phyloP scores from a whole-genome alignment of 2,113 vertebrate species.

The Albula glossodonta region DNA sequence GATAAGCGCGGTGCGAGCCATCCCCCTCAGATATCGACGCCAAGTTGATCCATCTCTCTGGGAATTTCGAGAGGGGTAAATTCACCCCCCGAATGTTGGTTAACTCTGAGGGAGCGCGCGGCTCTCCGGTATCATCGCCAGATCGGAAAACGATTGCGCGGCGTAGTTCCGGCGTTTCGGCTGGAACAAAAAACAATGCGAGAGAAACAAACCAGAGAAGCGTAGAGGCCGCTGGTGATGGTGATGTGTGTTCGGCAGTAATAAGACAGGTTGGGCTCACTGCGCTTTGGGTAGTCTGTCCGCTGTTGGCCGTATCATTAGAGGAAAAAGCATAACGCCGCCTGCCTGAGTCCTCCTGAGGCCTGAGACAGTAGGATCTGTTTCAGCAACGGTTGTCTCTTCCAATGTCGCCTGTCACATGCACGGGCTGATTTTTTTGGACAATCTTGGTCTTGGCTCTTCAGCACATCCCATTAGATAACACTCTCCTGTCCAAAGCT shows the following conservation, averaged over 20 bases:
- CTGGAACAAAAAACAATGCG: background rate
- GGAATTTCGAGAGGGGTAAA: conserved; percentile 62
- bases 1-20: conserved; percentile 55
- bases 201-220: background rate
- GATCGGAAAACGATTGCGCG: background rate
- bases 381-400: background rate
- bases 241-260: background rate
- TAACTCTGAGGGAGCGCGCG: background rate
- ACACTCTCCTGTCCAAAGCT: background rate
- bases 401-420: background rate
- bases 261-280: background rate
- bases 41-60: conserved; percentile 59
- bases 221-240: too few relatives aligned
- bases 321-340: background rate
- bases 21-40: conserved; percentile 52
- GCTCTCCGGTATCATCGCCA: background rate
- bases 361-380: background rate
- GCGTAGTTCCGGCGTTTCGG: background rate
- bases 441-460: background rate
- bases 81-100: conserved; percentile 22
- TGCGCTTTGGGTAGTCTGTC: background rate
- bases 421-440: background rate
- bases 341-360: background rate
- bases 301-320: background rate
- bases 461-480: background rate